Evolutionary conservation across 1,140 invertebrate species (phyloP).

Genomic region (Neodiprion lecontei): DNA sequence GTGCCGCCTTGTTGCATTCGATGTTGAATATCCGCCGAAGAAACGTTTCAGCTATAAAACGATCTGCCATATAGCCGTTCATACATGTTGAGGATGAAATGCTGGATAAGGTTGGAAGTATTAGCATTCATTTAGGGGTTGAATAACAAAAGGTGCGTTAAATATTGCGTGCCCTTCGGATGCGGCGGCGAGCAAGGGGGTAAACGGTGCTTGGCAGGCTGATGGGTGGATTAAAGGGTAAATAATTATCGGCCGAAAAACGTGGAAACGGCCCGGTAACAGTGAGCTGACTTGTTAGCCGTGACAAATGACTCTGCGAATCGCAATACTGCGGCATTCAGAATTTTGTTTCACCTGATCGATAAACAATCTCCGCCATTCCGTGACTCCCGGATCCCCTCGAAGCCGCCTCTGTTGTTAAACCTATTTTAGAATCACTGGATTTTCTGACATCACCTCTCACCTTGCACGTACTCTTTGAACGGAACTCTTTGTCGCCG

Average conservation of each 20-base stretch:
- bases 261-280: background rate
- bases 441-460: too few relatives aligned
- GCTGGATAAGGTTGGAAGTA: background rate
- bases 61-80: background rate
- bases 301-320: slow-evolving; percentile 2
- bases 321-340: background rate
- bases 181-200: background rate
- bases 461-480: too few relatives aligned
- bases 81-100: background rate
- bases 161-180: background rate
- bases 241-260: background rate
- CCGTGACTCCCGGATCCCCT: too few relatives aligned
- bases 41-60: background rate
- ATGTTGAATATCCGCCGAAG: background rate
- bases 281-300: background rate
- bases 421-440: too few relatives aligned
- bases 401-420: too few relatives aligned
- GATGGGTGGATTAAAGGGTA: background rate
- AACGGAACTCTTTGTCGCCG: too few relatives aligned
- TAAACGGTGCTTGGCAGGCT: background rate
- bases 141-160: slow-evolving; percentile 7
- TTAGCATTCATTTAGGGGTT: background rate
- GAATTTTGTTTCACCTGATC: background rate
- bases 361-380: background rate
- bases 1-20: background rate